Base-by-base conservation (phyloP, 2,113 vertebrate species). In the Spea multiplicata region DNA sequence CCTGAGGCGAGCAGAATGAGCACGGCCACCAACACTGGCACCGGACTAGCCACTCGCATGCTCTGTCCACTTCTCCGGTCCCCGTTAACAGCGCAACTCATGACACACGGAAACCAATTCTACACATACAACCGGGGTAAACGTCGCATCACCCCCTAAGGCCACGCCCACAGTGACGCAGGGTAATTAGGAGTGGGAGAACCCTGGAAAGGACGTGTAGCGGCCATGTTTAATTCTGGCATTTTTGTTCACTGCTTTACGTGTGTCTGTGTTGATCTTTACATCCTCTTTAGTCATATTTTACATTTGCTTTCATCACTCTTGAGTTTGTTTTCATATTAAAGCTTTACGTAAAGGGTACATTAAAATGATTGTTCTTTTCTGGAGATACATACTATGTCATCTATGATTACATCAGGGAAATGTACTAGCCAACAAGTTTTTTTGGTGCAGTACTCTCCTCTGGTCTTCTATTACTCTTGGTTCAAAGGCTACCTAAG, bases 151-250 rank as follows among this genome's bases (percentile, higher is more conserved):
- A 3, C 66, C n/a, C 44, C 44, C 4, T 4, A 6, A 6, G n/a
- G 6, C 3, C 44, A 46, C 65, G 44, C 66, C 66, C 66, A 47
- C 44, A 68, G 44, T 13, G 13, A 48, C 12, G 55, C 10, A 5
- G 8, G 4, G 55, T 59, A 13, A 12, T 12, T 13, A 59, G 8
- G 4, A 7, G 6, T 52, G 6, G 9, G 6, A 52, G 50, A 6
- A 59, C 55, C 14, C 55, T 12, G 55, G 61, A 64, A 53, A 64
- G 57, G 13, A 4, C 6, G 13, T 4, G 6, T 13, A 8, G 44
- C 48, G 13, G 67, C 48, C 67, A 70, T 70, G 6, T 70, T 70
- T 49, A 47, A 70, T 16, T 0, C 46, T 70, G 67, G 67, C 46
- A 70, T 30, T 30, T 30, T 30, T 30, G 30, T 30, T 30, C 30